Conservation (phyloP, 2,113 vertebrate species). For the Zosterops pallidus region DNA sequence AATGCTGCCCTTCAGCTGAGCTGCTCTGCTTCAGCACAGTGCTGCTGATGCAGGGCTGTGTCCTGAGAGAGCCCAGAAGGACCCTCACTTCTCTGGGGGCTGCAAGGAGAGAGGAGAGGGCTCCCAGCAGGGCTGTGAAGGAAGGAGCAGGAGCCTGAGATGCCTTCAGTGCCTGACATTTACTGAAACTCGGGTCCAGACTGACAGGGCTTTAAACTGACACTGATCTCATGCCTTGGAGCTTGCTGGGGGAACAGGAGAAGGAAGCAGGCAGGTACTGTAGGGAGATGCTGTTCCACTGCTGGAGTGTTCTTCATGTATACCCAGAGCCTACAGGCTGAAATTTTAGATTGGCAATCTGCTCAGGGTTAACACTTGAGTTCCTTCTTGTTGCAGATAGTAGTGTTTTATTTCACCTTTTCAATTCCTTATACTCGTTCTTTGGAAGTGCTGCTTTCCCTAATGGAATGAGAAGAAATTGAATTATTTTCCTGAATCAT, state of each 20-base stretch:
- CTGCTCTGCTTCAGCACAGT: neutral
- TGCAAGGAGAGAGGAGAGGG: neutral
- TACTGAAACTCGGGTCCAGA: neutral
- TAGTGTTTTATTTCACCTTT: neutral
- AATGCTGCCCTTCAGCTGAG: neutral
- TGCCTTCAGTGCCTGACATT: neutral
- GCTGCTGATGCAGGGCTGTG: neutral
- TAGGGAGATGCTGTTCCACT: neutral
- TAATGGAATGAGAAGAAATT: neutral
- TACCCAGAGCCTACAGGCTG: neutral
- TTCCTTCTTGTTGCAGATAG: neutral
- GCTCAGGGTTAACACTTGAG: neutral
- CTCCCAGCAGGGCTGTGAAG: neutral
- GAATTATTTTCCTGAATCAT: neutral
- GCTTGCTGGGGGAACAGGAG: rapidly evolving
- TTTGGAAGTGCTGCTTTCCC: neutral
- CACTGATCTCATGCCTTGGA: neutral
- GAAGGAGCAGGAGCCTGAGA: neutral
- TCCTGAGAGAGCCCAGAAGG: neutral
- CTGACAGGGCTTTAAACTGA: neutral
- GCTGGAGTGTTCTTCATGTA: neutral
- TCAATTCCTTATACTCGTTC: neutral
- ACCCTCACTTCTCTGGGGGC: neutral
- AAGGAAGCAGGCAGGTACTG: neutral
- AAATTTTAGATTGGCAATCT: neutral